These are phyloP conservation scores for Oxyruncus cristatus DNA, from an alignment of 2,113 vertebrate species.

Conservation along the genomic window DNA sequence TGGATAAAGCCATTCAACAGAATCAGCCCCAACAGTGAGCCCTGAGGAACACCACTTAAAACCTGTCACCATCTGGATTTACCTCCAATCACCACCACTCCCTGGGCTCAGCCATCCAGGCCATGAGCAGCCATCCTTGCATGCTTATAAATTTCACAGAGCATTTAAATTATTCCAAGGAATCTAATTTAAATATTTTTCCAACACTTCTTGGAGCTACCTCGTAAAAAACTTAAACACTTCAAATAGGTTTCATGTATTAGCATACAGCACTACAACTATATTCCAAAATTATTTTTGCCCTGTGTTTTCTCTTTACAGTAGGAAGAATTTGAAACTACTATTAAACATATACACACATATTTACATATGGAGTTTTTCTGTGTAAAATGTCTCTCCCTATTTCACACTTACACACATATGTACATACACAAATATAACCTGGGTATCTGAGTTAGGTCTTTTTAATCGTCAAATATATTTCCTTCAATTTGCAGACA, in stretches of 20 bases:
- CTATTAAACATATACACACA: neutral
- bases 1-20: neutral
- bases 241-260: neutral
- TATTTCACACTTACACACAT: neutral
- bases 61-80: neutral
- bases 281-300: neutral
- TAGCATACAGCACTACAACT: neutral
- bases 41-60: neutral
- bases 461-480: neutral
- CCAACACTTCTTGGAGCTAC: neutral
- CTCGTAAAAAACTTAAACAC: neutral
- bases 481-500: neutral
- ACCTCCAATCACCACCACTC: neutral
- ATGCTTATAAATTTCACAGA: neutral
- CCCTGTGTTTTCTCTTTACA: neutral
- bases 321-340: neutral
- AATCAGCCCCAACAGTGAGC: neutral
- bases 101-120: neutral
- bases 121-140: neutral
- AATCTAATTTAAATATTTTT: neutral
- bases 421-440: neutral
- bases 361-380: neutral
- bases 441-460: fast-evolving
- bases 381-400: neutral
- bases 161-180: neutral